Base-by-base conservation (phyloP, 2,797 vertebrate genomes). In the Galaxias olidus region DNA sequence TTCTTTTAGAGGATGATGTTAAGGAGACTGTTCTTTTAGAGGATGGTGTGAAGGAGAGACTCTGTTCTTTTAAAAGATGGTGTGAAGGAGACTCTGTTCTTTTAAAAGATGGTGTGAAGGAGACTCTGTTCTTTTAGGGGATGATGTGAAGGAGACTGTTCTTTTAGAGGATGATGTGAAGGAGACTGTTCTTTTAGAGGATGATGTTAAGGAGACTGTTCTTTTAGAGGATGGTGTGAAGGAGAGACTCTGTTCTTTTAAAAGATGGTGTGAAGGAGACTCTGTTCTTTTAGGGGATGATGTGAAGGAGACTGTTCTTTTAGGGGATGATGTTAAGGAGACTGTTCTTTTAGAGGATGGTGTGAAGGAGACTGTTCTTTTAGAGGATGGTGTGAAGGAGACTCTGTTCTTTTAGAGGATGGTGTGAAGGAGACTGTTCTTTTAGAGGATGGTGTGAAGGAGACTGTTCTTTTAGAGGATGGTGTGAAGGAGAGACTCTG, bases 291-390 rank as follows among this genome's bases (percentile, higher is more conserved):
- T 6, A 30, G 30, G 6, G 30, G 30, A 30, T 30, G 30, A 30
- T 30, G 30, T 30, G 30, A 47, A 10, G 15, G 50, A 9, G n/a
- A 10, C 50, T 0, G 50, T 9, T 4, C 44, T 4, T n/a, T 45
- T 66, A 61, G 69, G 69, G 75, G 46, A 47, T 57, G 61, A 40
- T 51, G 65, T 49, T 53, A 66, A 15, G 46, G 58, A n/a, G n/a
- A n/a, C n/a, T n/a, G n/a, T n/a, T n/a, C n/a, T n/a, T n/a, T 61
- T 52, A 57, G 46, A 50, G 40, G 58, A 47, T 19, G 40, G 40
- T 17, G 30, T 41, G 13, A 61, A 46, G 13, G 0, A n/a, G n/a
- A n/a, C n/a, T n/a, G n/a, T n/a, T n/a, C n/a, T n/a, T n/a, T n/a
- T n/a, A 30, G 30, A 30, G 30, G 30, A 30, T 30, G 30, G 6